Base-by-base conservation (phyloP, 2,797 vertebrate species). In the Holocentrus rufus region DNA sequence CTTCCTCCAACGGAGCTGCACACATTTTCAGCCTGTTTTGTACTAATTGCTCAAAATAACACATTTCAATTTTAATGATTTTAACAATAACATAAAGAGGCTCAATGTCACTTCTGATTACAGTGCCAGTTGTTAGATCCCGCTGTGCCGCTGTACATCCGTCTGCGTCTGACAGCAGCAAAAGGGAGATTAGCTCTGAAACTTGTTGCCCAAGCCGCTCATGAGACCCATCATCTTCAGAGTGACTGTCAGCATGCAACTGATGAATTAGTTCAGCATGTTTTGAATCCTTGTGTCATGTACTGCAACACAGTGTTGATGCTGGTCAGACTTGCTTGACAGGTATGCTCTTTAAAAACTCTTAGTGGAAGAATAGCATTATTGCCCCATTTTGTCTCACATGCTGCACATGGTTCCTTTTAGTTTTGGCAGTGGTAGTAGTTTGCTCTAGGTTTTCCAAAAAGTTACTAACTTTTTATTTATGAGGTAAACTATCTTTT, bases 31-130 rank as follows among this genome's bases (percentile, higher is more conserved):
- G 65, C 56, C 18, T 56, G 59, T 53, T 49, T 50, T 10, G 0
- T 58, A 56, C 64, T 72, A 66, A 67, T 85, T 81, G 81, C 65
- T 86, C 66, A 74, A 68, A 86, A 80, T 83, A 74, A 82, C 20
- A 72, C 55, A 74, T 81, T 68, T 81, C 34, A 55, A 54, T 64
- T 80, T 75, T 31, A 81, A 82, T 81, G 77, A 68, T n/a, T 77
- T 56, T 77, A 76, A 80, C 69, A 74, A 81, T 25, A 73, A 83
- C 57, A 69, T 77, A 74, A 82, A 83, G 74, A 64, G 42, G 60
- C 52, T 76, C 44, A 18, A 60, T 83, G 86, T 84, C 82, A 59
- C 79, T 74, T 79, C 36, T 81, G 65, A 88, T 90, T 81, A 85
- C 59, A 62, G 30, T 34, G 57, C 36, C 25, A 59, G 25, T 68